Evolutionary conservation across 92 coral and sea anemone genomes (phyloP).

Genomic region (Montipora capitata): DNA sequence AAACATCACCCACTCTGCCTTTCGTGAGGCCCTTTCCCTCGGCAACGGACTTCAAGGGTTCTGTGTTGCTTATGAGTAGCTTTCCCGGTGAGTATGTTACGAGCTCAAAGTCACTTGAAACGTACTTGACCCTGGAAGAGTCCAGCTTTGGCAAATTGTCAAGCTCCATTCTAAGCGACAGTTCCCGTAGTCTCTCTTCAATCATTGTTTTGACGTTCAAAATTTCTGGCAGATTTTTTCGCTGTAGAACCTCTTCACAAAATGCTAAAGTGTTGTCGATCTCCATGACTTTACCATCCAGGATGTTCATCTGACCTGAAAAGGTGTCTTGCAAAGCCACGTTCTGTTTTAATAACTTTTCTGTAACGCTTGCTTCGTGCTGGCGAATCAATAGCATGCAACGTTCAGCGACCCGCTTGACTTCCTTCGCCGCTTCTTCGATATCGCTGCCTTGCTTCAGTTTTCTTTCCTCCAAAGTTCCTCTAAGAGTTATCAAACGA

Average conservation of each 20-base stretch:
- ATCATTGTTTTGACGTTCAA: not conserved
- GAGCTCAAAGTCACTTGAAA: too few species aligned
- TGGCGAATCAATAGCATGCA: not conserved
- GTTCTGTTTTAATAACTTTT: not conserved
- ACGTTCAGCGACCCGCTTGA: not conserved
- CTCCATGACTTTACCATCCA: conserved; percentile 6
- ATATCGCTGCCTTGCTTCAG: not conserved
- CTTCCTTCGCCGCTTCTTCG: not conserved
- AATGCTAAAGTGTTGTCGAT: conserved; percentile 4
- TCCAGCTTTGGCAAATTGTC: too few species aligned
- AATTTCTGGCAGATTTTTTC: conserved; percentile 5
- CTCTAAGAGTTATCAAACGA: not conserved
- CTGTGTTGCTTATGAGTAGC: too few species aligned
- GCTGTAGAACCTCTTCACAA: not conserved
- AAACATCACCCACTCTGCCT: too few species aligned
- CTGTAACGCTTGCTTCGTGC: conserved; percentile 17
- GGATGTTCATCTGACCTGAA: not conserved
- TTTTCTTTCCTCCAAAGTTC: not conserved
- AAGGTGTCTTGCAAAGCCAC: not conserved
- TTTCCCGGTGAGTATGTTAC: too few species aligned
- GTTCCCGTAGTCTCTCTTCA: conserved; percentile 14
- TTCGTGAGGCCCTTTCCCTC: too few species aligned
- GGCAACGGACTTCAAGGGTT: too few species aligned
- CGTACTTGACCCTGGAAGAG: too few species aligned
- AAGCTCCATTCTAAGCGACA: not conserved